phyloP scores from a whole-genome alignment of 2,888 invertebrate species.

The Ectemnius lituratus region DNA sequence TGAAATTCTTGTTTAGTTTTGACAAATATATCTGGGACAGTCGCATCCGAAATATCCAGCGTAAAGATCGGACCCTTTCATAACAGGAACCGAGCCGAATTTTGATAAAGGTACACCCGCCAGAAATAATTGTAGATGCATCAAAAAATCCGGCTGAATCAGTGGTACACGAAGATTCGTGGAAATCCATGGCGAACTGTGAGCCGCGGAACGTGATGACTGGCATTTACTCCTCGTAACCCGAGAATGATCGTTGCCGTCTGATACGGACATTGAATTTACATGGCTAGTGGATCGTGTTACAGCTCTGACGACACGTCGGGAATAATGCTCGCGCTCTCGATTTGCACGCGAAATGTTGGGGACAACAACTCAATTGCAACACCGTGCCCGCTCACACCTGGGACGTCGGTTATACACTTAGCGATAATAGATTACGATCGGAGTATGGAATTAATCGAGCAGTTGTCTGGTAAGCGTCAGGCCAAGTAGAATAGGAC shows the following conservation, averaged over 20 bases:
- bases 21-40: too few species aligned
- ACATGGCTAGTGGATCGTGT: conserved; percentile 48
- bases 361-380: conserved; percentile 12
- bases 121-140: conserved; percentile 3
- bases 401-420: neutral
- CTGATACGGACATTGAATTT: conserved; percentile 51
- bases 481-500: too few species aligned
- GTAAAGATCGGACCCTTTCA: neutral
- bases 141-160: conserved; percentile 38
- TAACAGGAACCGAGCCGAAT: neutral
- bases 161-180: conserved; percentile 37
- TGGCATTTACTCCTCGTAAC: conserved; percentile 47
- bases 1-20: too few species aligned
- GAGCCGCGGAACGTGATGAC: conserved; percentile 46
- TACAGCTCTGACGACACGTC: conserved; percentile 43
- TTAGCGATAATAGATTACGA: neutral
- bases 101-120: neutral
- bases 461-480: too few species aligned
- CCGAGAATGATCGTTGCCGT: conserved; percentile 42
- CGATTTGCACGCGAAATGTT: conserved; percentile 21
- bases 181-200: conserved; percentile 36
- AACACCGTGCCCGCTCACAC: neutral
- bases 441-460: too few species aligned
- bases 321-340: conserved; percentile 25
- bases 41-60: neutral